Evolutionary conservation across 2,797 vertebrate genomes (phyloP).

Genomic region (Microctenopoma lineatum): DNA sequence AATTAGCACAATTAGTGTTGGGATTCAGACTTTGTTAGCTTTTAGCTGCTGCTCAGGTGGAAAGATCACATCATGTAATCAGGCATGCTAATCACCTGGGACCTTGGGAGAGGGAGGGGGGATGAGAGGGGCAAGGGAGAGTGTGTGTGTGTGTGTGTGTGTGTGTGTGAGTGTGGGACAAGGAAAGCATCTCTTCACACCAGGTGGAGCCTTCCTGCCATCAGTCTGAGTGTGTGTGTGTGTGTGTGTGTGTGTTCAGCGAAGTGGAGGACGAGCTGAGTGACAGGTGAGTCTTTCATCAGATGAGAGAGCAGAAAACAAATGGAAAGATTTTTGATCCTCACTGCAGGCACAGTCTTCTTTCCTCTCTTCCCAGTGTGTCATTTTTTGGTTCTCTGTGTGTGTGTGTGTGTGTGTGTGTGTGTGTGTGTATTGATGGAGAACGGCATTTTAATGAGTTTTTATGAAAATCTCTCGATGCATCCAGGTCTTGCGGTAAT

Average conservation of each 20-base stretch:
- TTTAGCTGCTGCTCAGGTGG: constrained; percentile 76
- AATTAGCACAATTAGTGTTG: constrained; percentile 73
- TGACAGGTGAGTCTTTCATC: constrained; percentile 47
- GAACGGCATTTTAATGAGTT: constrained; percentile 79
- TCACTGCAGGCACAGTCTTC: constrained; percentile 52
- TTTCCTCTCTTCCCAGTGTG: constrained; percentile 26
- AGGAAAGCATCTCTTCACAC: too few species aligned
- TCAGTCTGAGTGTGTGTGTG: too few species aligned
- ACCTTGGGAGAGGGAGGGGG: background rate
- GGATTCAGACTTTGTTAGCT: constrained; percentile 72
- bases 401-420: constrained; percentile 33
- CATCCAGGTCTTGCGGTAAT: constrained; percentile 62
- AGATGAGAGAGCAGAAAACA: constrained; percentile 63
- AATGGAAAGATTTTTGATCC: constrained; percentile 36
- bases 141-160: too few species aligned
- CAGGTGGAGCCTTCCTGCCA: too few species aligned
- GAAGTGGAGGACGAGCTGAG: constrained; percentile 27
- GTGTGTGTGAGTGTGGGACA: too few species aligned
- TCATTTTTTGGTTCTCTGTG: constrained; percentile 5
- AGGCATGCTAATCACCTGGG: constrained; percentile 68
- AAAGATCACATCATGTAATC: constrained; percentile 81
- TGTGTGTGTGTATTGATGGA: constrained; percentile 39
- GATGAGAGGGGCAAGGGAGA: background rate
- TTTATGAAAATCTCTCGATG: constrained; percentile 59
- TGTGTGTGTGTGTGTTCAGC: constrained; percentile 10